Evolutionary conservation across 2,113 vertebrate genomes (phyloP).

Genomic region (Serilophus lunatus): DNA sequence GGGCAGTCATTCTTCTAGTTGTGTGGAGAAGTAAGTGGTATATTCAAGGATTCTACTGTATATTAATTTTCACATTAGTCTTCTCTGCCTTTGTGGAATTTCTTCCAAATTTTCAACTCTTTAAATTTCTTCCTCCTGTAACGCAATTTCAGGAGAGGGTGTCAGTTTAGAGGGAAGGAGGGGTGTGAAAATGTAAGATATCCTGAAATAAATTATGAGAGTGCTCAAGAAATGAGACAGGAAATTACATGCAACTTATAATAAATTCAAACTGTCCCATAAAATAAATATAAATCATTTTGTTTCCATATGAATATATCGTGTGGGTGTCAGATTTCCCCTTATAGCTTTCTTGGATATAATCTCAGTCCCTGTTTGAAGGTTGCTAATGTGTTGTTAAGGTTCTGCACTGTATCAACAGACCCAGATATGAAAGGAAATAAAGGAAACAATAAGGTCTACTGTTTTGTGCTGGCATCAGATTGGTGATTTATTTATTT

Average conservation of each 20-base stretch:
- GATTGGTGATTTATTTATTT: background rate
- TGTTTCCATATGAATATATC: slow-evolving; percentile 28
- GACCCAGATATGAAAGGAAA: slow-evolving; percentile 37
- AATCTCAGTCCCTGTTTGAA: slow-evolving; percentile 52
- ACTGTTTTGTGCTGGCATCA: slow-evolving; percentile 12
- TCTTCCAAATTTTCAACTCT: slow-evolving; percentile 46
- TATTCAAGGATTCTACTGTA: slow-evolving; percentile 49
- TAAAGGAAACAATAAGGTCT: slow-evolving; percentile 46
- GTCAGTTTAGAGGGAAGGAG: background rate
- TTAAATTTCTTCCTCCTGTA: slow-evolving; percentile 21
- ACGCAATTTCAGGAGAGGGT: background rate
- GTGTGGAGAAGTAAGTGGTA: slow-evolving; percentile 52
- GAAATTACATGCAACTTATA: slow-evolving; percentile 70
- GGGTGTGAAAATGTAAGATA: slow-evolving; percentile 56
- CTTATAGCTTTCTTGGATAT: slow-evolving; percentile 13
- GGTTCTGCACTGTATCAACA: slow-evolving; percentile 29
- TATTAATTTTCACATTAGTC: slow-evolving; percentile 64
- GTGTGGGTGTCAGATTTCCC: slow-evolving; percentile 52
- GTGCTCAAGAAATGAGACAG: slow-evolving; percentile 60
- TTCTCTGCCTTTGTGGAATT: slow-evolving; percentile 42
- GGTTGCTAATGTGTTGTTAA: slow-evolving; percentile 39
- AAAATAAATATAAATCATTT: slow-evolving; percentile 71
- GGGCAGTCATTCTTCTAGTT: slow-evolving; percentile 43
- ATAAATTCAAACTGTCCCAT: slow-evolving; percentile 72
- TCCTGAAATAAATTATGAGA: slow-evolving; percentile 65